Base-by-base conservation (phyloP, 2,797 vertebrate species). In the Sciurus carolinensis region DNA sequence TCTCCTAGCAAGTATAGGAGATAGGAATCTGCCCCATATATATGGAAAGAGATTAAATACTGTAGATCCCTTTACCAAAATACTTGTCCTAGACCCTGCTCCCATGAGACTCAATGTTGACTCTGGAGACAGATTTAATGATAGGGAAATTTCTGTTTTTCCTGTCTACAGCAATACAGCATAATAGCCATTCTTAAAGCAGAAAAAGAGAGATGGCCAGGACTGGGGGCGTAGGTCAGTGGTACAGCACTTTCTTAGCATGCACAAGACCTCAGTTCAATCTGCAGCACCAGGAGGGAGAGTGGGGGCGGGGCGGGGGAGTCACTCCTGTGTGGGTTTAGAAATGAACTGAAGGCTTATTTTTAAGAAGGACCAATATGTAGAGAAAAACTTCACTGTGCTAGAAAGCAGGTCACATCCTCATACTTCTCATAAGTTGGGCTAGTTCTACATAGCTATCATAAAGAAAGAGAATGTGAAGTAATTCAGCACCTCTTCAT, bases 361-460 rank as follows among this genome's bases (percentile, higher is more conserved):
- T 93, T 87, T 88, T 76, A 90, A 90, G 85, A 86, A 67, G 18
- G 59, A 81, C 17, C n/a, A 67, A 47, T 52, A n/a, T 52, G 22
- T 15, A 44, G 44, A 89, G 79, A 80, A 77, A 90, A 85, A 36
- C 18, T 18, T 92, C 90, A 66, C 10, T 52, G 5, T 52, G 39
- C 22, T 52, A 8, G 52, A 92, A 20, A 52, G n/a, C 9, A 47
- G 9, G 26, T 28, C 44, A 28, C 72, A 42, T 20, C 30, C 20
- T 26, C 75, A 62, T 94, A 93, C 26, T 39, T 50, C 87, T 50
- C 47, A 85, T 64, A 90, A 71, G 7, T 47, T 59, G 18, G 1
- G 17, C n/a, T 72, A 36, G 11, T 36, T 71, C 30, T 75, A 69
- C 8, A 44, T 1, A 52, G 42, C 12, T 36, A 1, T 30, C 39